Base-by-base conservation (phyloP, 1,140 invertebrate genomes). In the Calliphora vicina region DNA sequence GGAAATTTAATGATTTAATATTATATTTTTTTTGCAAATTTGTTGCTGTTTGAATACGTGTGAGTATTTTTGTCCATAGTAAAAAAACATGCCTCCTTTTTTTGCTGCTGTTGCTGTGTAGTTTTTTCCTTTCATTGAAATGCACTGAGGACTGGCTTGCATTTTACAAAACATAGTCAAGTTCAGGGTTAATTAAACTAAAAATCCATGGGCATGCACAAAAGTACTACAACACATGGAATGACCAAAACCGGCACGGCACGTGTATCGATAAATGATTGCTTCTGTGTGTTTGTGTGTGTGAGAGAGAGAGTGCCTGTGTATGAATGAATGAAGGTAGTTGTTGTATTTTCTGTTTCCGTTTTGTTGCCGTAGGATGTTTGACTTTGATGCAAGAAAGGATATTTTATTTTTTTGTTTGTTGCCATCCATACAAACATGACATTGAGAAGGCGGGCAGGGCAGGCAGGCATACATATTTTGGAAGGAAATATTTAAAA, bases 111-210 rank as follows among this genome's bases (percentile, higher is more conserved):
- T 35, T 29, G 29, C 29, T 29, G 8, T 29, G 35, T 35, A 35
- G 35, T 35, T 35, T 35, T 35, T 35, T 8, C 35, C 25, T 27
- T 26, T 27, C 72, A 73, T 73, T 17, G 72, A 27, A 73, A 73
- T 17, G 23, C 10, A 27, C 4, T 23, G 27, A 42, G 5, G 73
- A 73, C 35, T 29, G 23, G 10, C 23, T 20, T 76, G 13, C 26
- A 27, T 73, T 67, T 67, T 57, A 13, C 23, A 13, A 35, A 35
- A n/a, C 73, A 45, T 35, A 43, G 74, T 78, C 74, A 78, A 78
- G 74, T 78, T 78, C 74, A 78, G 74, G 74, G 74, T 78, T 78
- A 78, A 78, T 78, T 78, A 78, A 78, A 43, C 35, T 78, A 43
- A 20, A 35, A 74, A 74, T 0, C 29, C 72, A 29, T 74, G 27